Evolutionary conservation across 2,888 invertebrate genomes (phyloP), one percentile per base, ranked within the genome.

Genomic region (Molorchus minor): DNA sequence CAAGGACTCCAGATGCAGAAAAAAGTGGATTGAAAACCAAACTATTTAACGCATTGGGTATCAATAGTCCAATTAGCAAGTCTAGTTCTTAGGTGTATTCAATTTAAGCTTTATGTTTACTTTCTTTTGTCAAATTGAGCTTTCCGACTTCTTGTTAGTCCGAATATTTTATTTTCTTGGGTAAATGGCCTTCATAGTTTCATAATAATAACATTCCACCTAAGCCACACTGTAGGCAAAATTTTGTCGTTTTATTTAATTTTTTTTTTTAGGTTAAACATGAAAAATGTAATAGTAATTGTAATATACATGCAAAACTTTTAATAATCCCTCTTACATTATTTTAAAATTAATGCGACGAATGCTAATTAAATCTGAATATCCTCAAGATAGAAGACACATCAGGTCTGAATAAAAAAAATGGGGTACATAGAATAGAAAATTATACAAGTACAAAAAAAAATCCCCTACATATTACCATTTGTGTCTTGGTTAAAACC

Each of bases 1-100:
- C 84, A 84, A 83, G 87, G 84, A 83, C 87, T 80, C 84, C 85
- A 82, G 85, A 88, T 82, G 84, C 87, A 85, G 86, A 87, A 84
- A 83, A 82, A 82, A 87, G 88, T 84, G 89, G 91, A 84, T 85
- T 92, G 80, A 92, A 91, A 86, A 90, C 88, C 82, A 92, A 92
- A 87, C 85, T 92, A 81, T 91, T 92, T 86, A 89, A 89, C 85
- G 92, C 88, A 79, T 86, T 92, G 83, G 92, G 92, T 78, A 88
- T 91, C 83, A 88, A 90, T 84, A 88, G 89, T 72, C 85, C 81
- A 49, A 74, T 76, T 66, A 77, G 71, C 74, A 80, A 80, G 69
- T 78, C 79, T 65, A 79, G 77, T 69, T 78, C 79, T 68, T 79
- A 79, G 73, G 62, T 64, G 30, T 19, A 55, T 58, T 56, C 53